A percentile compares a stretch with the other conserved stretches of the same genome.
phyloP scores from a whole-genome alignment of 2,888 invertebrate species.

The Mantis religiosa region DNA sequence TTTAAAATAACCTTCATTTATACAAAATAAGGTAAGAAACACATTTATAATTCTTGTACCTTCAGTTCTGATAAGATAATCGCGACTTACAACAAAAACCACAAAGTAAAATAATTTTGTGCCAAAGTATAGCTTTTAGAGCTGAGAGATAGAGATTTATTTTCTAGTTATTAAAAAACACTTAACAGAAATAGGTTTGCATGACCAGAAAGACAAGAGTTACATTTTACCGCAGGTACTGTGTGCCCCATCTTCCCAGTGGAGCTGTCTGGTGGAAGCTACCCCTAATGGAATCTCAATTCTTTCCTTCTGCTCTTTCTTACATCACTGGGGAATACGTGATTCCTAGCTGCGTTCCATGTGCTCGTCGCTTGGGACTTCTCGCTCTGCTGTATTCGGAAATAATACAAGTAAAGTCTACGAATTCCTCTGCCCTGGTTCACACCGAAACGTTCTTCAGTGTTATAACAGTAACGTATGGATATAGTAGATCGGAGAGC shows the following conservation, averaged over 20 bases:
- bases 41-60: no score
- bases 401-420: background rate
- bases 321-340: background rate
- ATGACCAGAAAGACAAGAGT: background rate
- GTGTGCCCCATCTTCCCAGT: background rate
- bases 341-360: background rate
- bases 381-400: background rate
- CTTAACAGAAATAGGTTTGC: background rate
- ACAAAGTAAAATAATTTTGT: no score
- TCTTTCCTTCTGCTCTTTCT: background rate
- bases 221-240: background rate
- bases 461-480: no score
- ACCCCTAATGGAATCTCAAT: slow-evolving; percentile 4
- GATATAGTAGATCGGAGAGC: no score
- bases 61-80: no score
- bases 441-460: no score
- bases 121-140: no score
- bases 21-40: no score
- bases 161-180: background rate
- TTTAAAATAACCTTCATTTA: no score
- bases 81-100: no score
- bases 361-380: background rate
- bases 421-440: no score
- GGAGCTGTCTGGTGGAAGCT: background rate
- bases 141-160: no score